Base-by-base conservation (phyloP, 2,113 vertebrate genomes). In the Mobula birostris region DNA sequence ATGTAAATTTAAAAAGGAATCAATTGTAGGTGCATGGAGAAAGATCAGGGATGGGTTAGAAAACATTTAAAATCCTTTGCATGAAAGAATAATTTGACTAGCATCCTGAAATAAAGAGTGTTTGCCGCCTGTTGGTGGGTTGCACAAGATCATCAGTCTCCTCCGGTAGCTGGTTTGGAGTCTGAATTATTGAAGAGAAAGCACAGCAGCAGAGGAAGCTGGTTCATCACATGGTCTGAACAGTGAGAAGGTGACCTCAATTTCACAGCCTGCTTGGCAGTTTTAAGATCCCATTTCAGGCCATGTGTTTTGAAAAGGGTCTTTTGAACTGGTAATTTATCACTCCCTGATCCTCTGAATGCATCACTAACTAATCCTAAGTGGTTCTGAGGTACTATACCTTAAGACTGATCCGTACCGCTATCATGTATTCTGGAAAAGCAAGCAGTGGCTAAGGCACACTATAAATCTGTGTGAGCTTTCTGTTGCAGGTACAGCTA, bases 121-220 rank as follows among this genome's bases (percentile, higher is more conserved):
- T 61, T 61, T 58, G 24, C 58, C 56, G 14, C 29, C 61, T 56
- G 29, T 11, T 6, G 11, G 83, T 56, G 12, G 40, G 12, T 24
- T 14, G 0, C 1, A 56, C 56, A 61, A 8, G 21, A 21, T 92
- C 68, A 68, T 70, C 88, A 91, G 29, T n/a, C 63, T 91, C 21
- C 63, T 68, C 88, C 36, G 87, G 32, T 19, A 40, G 88, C 6
- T 17, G 21, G 63, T n/a, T 27, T 92, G 32, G 19, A 92, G 66
- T 68, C 32, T 27, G 66, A 91, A 91, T 91, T 91, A 91, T 91
- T 91, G 17, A 91, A 56, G 29, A 90, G n/a, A 91, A 91, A 68
- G 66, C 40, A 11, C 87, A 88, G 85, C 58, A 7, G 58, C 85
- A 91, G 88, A 90, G n/a, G 17, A 14, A 91, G 63, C 63, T 21